Base-by-base conservation (phyloP, 2,797 vertebrate genomes). In the Poeciliopsis paucimaculata region DNA sequence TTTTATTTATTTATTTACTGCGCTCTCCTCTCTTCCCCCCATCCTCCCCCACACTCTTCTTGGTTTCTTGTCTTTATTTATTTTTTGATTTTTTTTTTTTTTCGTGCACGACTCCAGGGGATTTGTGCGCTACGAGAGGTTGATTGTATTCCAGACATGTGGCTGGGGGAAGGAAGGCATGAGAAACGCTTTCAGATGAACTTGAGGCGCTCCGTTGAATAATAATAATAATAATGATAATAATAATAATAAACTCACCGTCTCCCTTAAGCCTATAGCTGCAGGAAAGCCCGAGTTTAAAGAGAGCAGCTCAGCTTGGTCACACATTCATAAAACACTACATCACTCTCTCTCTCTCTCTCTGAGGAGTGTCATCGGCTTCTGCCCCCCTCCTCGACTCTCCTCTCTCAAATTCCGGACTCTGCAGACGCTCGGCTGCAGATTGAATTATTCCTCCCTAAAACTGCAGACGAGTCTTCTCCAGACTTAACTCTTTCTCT, bases 91-190 rank as follows among this genome's bases (percentile, higher is more conserved):
- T 45, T 13, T 28, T 49, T 62, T 47, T 11, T 20, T 45, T 13
- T 46, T 72, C 46, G 15, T 31, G 55, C 73, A 18, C 26, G 15
- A 71, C n/a, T 34, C 20, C 34, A 34, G 7, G 2, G 45, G 7
- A 64, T 26, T 57, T 68, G n/a, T 5, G 46, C 11, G 78, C 66
- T 26, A 23, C 4, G 36, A 26, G 23, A 43, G 68, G 3, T 47
- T 51, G 53, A 64, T 70, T 34, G 60, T 31, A 31, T 20, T 64
- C 12, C 64, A 18, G 23, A 87, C 88, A 47, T 80, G 90, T 77
- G 78, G 76, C 77, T 60, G 18, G 1, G 31, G 10, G 18, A 49
- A 4, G 51, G 66, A 77, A 79, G 74, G 72, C 60, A n/a, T 0
- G 64, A 76, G 71, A 68, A 70, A n/a, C 11, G 11, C 31, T 1